Percentiles rank a stretch among this genome's conserved stretches.
Evolutionary conservation across 2,797 vertebrate species (phyloP).

Genomic region (Crypturellus tataupa): DNA sequence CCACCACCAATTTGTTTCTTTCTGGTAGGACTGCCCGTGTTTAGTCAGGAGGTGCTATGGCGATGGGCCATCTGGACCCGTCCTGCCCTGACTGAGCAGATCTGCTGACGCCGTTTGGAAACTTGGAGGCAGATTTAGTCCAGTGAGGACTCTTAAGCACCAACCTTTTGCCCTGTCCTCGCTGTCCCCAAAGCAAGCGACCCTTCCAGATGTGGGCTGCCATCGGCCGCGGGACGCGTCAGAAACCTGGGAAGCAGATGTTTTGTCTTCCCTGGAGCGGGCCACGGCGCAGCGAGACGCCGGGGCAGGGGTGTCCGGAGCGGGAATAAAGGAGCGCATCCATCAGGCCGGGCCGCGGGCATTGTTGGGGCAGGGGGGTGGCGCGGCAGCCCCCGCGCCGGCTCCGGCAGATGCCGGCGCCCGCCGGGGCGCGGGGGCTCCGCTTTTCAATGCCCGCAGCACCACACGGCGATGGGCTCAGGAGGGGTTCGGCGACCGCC

Average conservation of each 20-base stretch:
- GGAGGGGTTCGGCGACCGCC: conserved; percentile 59
- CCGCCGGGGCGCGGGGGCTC: conserved; percentile 43
- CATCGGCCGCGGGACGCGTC: conserved; percentile 35
- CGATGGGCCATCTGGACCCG: conserved; percentile 36
- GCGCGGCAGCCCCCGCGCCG: conserved; percentile 63
- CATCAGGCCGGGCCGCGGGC: conserved; percentile 53
- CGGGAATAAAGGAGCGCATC: conserved; percentile 54
- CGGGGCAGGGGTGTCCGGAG: not conserved
- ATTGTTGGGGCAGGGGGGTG: conserved; percentile 63
- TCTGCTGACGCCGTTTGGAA: conserved; percentile 51
- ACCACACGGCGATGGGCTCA: not conserved
- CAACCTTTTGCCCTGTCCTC: conserved; percentile 17
- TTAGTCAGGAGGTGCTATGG: not conserved
- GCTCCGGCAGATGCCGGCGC: conserved; percentile 72
- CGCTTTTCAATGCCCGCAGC: conserved; percentile 57
- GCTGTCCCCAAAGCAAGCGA: conserved; percentile 5
- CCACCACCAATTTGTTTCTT: not conserved
- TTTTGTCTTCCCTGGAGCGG: conserved; percentile 30
- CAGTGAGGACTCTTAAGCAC: not conserved
- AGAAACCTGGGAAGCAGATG: conserved; percentile 63
- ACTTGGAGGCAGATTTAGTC: not conserved
- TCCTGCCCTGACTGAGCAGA: not conserved
- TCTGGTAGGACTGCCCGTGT: not conserved
- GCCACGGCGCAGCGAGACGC: not conserved
- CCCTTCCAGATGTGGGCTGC: conserved; percentile 38